Conservation (phyloP, 92 coral and sea anemone species). For the Porites evermanni region DNA sequence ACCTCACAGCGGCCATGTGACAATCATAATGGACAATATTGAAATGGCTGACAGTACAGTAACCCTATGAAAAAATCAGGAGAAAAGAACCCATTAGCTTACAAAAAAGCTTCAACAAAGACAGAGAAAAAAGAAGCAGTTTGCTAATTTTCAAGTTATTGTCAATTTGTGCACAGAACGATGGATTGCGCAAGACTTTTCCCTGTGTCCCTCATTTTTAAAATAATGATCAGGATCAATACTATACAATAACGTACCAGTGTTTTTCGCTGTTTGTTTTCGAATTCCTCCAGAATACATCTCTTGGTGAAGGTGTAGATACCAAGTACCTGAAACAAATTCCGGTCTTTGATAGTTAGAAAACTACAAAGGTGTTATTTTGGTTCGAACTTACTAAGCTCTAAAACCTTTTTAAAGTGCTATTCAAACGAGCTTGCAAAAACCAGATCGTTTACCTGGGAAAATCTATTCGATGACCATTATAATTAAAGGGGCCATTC, state of each 20-base stretch:
- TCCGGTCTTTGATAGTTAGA: background rate
- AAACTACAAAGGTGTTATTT: background rate
- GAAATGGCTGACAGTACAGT: constrained; percentile 96
- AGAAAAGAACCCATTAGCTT: background rate
- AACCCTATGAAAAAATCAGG: constrained; percentile 62
- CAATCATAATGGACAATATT: constrained; percentile 99
- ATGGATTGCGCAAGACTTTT: too few relatives aligned
- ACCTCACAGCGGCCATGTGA: constrained; percentile 99
- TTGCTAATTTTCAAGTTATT: too few relatives aligned
- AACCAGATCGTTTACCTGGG: too few relatives aligned
- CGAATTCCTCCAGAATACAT: constrained; percentile 88
- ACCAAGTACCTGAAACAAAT: constrained; percentile 86
- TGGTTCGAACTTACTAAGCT: background rate
- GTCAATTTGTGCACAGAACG: background rate
- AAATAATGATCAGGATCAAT: background rate
- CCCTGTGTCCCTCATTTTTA: too few relatives aligned
- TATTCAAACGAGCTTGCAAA: too few relatives aligned
- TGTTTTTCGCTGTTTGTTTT: constrained; percentile 94
- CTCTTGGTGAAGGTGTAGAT: constrained; percentile 97
- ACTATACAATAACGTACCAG: constrained; percentile 53
- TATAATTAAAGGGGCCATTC: too few relatives aligned
- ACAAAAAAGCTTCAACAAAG: background rate
- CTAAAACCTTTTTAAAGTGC: background rate
- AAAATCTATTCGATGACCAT: too few relatives aligned
- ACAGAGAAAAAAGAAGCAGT: background rate